Percentiles rank a stretch among this genome's conserved stretches.
These are phyloP conservation scores for Anagyrus pseudococci DNA, from an alignment of 2,888 invertebrate species.

Conservation along the genomic window DNA sequence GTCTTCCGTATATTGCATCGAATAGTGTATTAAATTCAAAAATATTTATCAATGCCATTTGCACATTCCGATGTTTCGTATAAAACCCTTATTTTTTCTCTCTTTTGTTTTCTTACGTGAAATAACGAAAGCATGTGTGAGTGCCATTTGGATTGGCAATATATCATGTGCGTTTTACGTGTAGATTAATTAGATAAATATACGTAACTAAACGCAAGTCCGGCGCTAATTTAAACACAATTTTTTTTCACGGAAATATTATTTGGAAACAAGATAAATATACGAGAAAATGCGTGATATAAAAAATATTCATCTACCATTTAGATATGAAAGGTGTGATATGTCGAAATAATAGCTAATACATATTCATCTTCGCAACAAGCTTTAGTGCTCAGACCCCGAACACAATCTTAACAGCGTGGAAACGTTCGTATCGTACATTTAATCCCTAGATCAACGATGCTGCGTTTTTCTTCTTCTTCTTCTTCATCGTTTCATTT, in stretches of 20 bases:
- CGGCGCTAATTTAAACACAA: conserved; percentile 8
- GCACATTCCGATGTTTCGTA: conserved; percentile 26
- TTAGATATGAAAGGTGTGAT: conserved; percentile 33
- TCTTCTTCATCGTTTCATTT: no score
- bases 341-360: conserved; percentile 25
- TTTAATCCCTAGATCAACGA: conserved; percentile 20
- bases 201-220: conserved; percentile 5
- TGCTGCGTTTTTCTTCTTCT: conserved; percentile 13
- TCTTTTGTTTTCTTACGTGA: conserved; percentile 8
- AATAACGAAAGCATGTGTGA: conserved; percentile 6
- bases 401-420: conserved; percentile 26
- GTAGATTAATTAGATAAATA: conserved; percentile 13
- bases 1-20: conserved; percentile 12
- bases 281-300: neutral
- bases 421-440: conserved; percentile 25
- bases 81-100: conserved; percentile 28
- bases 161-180: conserved; percentile 16
- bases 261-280: neutral
- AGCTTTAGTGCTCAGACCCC: conserved; percentile 25
- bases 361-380: conserved; percentile 7
- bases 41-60: conserved; percentile 27
- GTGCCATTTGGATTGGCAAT: neutral
- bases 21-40: conserved; percentile 28
- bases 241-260: neutral
- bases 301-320: conserved; percentile 23